Conservation (phyloP, 2,888 invertebrate genomes). For the Micoletzkya japonica region DNA sequence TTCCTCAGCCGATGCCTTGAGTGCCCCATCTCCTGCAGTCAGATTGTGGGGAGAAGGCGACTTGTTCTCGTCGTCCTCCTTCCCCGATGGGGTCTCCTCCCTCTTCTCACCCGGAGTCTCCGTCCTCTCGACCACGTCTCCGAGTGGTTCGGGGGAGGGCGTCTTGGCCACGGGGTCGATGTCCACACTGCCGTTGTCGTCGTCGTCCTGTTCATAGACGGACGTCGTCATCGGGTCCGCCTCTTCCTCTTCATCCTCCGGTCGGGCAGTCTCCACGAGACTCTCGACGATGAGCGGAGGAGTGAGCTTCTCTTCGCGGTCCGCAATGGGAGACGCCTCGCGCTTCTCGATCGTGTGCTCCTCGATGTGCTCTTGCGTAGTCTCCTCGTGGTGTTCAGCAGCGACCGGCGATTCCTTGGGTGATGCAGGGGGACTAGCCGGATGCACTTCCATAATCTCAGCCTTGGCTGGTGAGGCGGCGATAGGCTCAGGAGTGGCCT, state of each 20-base stretch:
- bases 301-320: too few relatives aligned
- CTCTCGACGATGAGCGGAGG: conserved; percentile 25
- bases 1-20: too few relatives aligned
- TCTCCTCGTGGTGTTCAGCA: not conserved
- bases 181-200: conserved; percentile 10
- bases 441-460: not conserved
- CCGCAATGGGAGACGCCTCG: too few relatives aligned
- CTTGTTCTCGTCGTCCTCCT: too few relatives aligned
- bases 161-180: not conserved
- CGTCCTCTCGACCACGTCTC: conserved; percentile 15
- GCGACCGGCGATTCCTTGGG: not conserved
- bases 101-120: too few relatives aligned
- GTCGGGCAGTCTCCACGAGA: conserved; percentile 15
- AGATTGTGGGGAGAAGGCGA: too few relatives aligned
- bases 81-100: too few relatives aligned
- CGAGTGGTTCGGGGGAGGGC: conserved; percentile 22
- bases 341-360: too few relatives aligned
- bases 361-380: too few relatives aligned
- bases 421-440: not conserved
- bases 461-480: not conserved
- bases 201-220: conserved; percentile 10
- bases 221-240: conserved; percentile 11
- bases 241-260: conserved; percentile 11
- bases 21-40: too few relatives aligned
- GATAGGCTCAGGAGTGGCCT: not conserved